These are phyloP conservation scores for Nothocercus nigrocapillus DNA, from an alignment of 2,113 vertebrate genomes.

Conservation along the genomic window DNA sequence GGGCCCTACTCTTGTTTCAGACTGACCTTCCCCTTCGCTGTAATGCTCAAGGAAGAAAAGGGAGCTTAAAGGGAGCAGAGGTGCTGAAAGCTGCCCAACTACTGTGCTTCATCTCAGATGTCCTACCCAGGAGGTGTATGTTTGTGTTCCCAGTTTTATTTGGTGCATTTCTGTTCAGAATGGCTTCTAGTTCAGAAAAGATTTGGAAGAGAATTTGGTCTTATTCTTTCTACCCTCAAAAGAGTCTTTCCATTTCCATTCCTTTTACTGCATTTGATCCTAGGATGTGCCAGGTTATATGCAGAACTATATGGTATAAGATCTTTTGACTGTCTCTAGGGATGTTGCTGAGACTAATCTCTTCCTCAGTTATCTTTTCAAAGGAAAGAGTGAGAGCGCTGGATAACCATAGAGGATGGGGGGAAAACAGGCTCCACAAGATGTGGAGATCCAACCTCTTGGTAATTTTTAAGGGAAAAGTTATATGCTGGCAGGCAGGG, in stretches of 20 bases:
- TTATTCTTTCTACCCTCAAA: neutral
- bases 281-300: neutral
- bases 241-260: neutral
- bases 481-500: neutral
- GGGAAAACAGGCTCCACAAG: neutral
- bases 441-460: neutral
- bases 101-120: neutral
- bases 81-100: neutral
- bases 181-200: neutral
- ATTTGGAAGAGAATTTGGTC: neutral
- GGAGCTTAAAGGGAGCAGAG: neutral
- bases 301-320: neutral
- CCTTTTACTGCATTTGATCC: neutral
- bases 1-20: neutral
- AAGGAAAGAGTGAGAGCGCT: neutral
- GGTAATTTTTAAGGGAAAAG: neutral
- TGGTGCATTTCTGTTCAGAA: neutral
- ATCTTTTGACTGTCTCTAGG: neutral
- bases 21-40: neutral
- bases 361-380: neutral
- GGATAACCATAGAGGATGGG: neutral
- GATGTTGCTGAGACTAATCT: neutral
- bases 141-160: neutral
- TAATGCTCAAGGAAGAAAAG: neutral
- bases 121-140: neutral